phyloP scores from a whole-genome alignment of 2,113 vertebrate species.

The Bungarus multicinctus region DNA sequence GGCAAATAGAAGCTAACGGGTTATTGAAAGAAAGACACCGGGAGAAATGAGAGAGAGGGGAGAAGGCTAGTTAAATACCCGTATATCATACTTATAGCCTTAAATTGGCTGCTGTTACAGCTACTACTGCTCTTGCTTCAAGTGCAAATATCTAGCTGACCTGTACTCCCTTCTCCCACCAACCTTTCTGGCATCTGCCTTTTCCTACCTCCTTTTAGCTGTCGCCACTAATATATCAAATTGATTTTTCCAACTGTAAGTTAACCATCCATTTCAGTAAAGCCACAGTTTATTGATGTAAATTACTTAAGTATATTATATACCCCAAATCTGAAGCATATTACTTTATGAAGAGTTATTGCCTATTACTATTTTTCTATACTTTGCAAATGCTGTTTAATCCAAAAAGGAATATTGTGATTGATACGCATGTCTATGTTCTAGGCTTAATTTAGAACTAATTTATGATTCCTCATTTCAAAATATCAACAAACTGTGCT shows the following conservation, averaged over 20 bases:
- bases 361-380: background rate
- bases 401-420: background rate
- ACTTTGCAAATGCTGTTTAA: background rate
- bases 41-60: background rate
- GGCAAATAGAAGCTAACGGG: background rate
- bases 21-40: background rate
- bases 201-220: background rate
- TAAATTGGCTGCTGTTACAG: background rate
- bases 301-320: background rate
- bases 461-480: background rate
- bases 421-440: background rate
- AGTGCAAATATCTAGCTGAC: background rate
- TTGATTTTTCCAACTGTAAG: background rate
- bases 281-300: background rate
- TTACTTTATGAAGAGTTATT: background rate
- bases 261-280: background rate
- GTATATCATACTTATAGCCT: background rate
- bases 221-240: background rate
- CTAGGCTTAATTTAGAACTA: background rate
- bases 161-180: background rate
- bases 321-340: background rate
- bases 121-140: background rate
- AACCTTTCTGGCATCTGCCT: background rate
- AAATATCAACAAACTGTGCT: background rate
- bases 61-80: background rate